phyloP scores from a whole-genome alignment of 2,797 vertebrate genomes.

The Sebastes matsubarae region DNA sequence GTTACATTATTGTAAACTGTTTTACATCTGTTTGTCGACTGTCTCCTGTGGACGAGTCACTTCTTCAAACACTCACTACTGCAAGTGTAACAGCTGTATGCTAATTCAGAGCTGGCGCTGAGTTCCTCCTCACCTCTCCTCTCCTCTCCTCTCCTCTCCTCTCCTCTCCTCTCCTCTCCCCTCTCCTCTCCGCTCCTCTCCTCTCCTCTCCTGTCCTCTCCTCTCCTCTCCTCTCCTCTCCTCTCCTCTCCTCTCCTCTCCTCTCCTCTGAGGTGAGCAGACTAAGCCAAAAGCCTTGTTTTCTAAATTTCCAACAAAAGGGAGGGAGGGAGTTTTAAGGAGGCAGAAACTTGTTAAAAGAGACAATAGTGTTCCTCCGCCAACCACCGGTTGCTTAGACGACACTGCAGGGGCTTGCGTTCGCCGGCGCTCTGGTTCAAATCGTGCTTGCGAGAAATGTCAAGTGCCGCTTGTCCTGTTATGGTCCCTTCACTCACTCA shows the following conservation, averaged over 20 bases:
- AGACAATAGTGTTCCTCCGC: constrained; percentile 26
- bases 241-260: not conserved
- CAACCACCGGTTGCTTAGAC: constrained; percentile 43
- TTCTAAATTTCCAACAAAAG: not conserved
- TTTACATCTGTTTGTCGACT: constrained; percentile 27
- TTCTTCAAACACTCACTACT: not conserved
- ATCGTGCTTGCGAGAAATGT: constrained; percentile 35
- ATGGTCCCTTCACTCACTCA: constrained; percentile 3
- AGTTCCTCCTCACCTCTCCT: not conserved
- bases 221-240: not conserved
- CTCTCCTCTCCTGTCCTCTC: not conserved
- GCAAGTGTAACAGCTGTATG: constrained; percentile 25
- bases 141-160: not conserved
- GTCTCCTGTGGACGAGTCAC: constrained; percentile 7
- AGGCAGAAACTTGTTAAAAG: constrained; percentile 22
- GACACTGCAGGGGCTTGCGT: not conserved
- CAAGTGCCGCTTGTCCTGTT: constrained; percentile 37
- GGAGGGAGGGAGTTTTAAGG: not conserved
- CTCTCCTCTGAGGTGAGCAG: not conserved
- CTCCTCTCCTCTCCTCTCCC: not conserved
- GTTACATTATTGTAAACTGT: constrained; percentile 18
- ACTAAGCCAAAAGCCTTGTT: constrained; percentile 22
- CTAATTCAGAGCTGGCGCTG: constrained; percentile 5
- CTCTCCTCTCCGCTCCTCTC: not conserved
- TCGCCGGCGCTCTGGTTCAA: constrained; percentile 21